Evolutionary conservation across 2,888 invertebrate genomes (phyloP).

Genomic region (Pediacus dermestoides): DNA sequence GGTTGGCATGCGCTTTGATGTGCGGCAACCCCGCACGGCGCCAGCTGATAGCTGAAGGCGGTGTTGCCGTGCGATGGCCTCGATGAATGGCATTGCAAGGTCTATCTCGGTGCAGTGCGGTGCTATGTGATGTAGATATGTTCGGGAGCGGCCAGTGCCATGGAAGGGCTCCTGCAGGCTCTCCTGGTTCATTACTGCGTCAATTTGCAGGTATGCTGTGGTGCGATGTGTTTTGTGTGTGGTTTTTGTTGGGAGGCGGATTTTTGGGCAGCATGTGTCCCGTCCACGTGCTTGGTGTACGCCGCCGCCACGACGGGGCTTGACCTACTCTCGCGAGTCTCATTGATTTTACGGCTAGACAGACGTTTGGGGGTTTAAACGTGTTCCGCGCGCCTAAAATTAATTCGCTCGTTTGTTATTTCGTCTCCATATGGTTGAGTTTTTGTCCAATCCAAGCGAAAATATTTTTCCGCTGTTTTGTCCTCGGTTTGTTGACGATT

Average conservation of each 20-base stretch:
- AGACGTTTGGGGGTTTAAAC: conserved; percentile 32
- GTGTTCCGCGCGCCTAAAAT: conserved; percentile 25
- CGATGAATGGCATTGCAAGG: conserved; percentile 64
- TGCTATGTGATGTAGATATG: conserved; percentile 39
- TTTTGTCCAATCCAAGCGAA: too few relatives aligned
- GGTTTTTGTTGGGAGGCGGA: not conserved
- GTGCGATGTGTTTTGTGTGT: conserved; percentile 2
- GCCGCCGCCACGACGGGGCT: conserved; percentile 26
- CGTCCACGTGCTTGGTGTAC: conserved; percentile 25
- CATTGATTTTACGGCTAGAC: conserved; percentile 40
- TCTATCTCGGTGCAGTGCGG: conserved; percentile 51
- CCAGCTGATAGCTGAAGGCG: conserved; percentile 48
- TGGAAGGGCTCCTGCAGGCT: conserved; percentile 51
- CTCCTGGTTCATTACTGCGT: conserved; percentile 43
- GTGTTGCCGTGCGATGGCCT: conserved; percentile 58
- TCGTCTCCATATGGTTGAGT: too few relatives aligned
- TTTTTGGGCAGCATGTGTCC: conserved; percentile 3
- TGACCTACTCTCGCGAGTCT: conserved; percentile 40
- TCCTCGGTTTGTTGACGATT: too few relatives aligned
- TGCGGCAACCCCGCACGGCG: conserved; percentile 40
- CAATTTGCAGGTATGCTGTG: conserved; percentile 43
- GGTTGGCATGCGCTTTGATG: conserved; percentile 24
- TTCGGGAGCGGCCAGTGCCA: conserved; percentile 39
- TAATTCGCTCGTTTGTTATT: conserved; percentile 22
- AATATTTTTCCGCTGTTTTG: too few relatives aligned